These are phyloP conservation scores for Eublepharis macularius DNA, from an alignment of 2,113 vertebrate genomes.

Conservation along the genomic window DNA sequence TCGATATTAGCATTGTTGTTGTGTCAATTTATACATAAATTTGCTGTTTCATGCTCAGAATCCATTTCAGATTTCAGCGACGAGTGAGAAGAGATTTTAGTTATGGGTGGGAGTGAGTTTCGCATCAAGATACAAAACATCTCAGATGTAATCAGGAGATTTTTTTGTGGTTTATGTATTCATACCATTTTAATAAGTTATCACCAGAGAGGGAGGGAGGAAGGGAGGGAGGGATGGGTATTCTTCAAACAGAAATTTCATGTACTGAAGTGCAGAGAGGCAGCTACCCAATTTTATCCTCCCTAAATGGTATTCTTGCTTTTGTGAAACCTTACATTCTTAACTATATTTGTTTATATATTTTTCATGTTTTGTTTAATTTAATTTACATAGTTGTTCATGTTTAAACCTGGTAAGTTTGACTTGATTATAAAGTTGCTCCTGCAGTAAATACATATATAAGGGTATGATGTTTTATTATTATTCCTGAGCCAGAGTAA, in stretches of 20 bases:
- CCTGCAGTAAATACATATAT: not conserved
- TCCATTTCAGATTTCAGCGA: not conserved
- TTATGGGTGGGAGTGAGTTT: too few relatives aligned
- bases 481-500: not conserved
- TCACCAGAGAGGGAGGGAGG: too few relatives aligned
- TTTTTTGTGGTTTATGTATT: too few relatives aligned
- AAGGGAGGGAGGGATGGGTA: too few relatives aligned
- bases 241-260: not conserved
- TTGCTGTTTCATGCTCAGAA: not conserved
- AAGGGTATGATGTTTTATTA: not conserved
- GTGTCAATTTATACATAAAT: constrained; percentile 1
- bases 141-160: not conserved
- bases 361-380: constrained; percentile 25
- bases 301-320: not conserved
- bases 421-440: constrained; percentile 11
- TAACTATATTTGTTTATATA: not conserved
- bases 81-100: not conserved
- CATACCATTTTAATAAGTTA: too few relatives aligned
- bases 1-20: constrained; percentile 11
- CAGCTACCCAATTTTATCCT: not conserved
- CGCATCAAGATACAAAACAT: not conserved
- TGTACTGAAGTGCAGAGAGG: not conserved
- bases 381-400: constrained; percentile 23
- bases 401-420: constrained; percentile 21
- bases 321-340: constrained; percentile 24